Percentiles rank a stretch among this genome's conserved stretches.
These are phyloP conservation scores for Tetrapedia diversipes DNA, from an alignment of 2,888 invertebrate genomes.

Conservation along the genomic window DNA sequence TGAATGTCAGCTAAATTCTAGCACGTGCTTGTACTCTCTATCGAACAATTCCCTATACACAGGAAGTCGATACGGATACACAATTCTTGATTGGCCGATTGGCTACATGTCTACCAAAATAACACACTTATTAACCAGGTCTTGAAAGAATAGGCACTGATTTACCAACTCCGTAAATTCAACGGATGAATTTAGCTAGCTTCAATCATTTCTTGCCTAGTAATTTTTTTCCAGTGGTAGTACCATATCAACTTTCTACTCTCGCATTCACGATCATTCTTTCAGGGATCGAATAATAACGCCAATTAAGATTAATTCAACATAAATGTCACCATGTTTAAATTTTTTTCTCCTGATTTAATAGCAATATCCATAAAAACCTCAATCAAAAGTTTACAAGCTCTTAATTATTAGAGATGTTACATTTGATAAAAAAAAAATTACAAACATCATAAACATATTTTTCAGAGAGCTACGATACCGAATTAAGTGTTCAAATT, in stretches of 20 bases:
- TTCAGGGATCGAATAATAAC: too few relatives aligned
- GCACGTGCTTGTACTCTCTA: conserved; percentile 36
- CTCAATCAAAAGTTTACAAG: not conserved
- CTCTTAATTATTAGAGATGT: not conserved
- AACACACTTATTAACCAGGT: too few relatives aligned
- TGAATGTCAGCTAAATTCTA: conserved; percentile 29
- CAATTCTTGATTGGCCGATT: conserved; percentile 5
- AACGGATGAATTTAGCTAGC: too few relatives aligned
- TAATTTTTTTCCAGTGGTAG: too few relatives aligned
- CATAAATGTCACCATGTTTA: not conserved
- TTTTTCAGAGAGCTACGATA: not conserved
- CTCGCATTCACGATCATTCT: too few relatives aligned
- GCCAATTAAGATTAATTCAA: not conserved
- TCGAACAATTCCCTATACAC: not conserved
- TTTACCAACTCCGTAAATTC: too few relatives aligned
- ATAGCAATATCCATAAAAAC: not conserved
- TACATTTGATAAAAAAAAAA: not conserved
- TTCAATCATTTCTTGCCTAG: too few relatives aligned
- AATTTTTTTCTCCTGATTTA: not conserved
- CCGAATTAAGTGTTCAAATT: not conserved
- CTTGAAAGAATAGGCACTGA: too few relatives aligned
- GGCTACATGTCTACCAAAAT: not conserved
- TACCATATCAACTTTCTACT: too few relatives aligned
- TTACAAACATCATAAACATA: not conserved
- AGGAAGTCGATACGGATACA: conserved; percentile 1